phyloP scores from a whole-genome alignment of 1,140 invertebrate genomes.

The Diorhabda carinulata region DNA sequence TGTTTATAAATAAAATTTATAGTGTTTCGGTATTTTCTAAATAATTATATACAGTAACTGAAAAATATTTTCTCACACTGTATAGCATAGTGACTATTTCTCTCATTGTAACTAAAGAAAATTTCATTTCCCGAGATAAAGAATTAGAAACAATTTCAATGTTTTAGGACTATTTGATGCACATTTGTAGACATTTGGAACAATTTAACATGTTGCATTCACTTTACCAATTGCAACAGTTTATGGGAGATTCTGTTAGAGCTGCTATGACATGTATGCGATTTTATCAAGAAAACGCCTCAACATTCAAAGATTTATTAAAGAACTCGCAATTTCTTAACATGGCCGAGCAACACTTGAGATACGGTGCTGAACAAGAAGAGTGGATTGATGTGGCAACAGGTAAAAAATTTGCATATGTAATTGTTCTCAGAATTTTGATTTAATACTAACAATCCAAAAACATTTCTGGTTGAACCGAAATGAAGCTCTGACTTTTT shows the following conservation, averaged over 20 bases:
- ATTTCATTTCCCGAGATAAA: too few species aligned
- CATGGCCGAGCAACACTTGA: constrained; percentile 61
- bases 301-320: constrained; percentile 55
- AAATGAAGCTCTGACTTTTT: too few species aligned
- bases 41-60: too few species aligned
- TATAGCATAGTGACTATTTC: too few species aligned
- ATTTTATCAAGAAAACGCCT: constrained; percentile 59
- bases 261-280: constrained; percentile 71
- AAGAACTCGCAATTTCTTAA: constrained; percentile 54
- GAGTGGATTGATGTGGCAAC: constrained; percentile 46
- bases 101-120: too few species aligned
- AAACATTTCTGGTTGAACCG: too few species aligned
- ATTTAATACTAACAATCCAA: too few species aligned
- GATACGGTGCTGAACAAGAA: constrained; percentile 50
- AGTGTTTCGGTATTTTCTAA: too few species aligned
- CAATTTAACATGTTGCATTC: constrained; percentile 59
- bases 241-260: constrained; percentile 64
- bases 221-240: constrained; percentile 65
- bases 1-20: too few species aligned
- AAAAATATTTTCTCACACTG: too few species aligned
- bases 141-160: not conserved
- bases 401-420: constrained; percentile 26
- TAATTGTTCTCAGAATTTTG: too few species aligned
- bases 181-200: constrained; percentile 63
- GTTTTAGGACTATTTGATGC: constrained; percentile 58